Evolutionary conservation across 2,113 vertebrate genomes (phyloP).

Genomic region (Albula glossodonta): DNA sequence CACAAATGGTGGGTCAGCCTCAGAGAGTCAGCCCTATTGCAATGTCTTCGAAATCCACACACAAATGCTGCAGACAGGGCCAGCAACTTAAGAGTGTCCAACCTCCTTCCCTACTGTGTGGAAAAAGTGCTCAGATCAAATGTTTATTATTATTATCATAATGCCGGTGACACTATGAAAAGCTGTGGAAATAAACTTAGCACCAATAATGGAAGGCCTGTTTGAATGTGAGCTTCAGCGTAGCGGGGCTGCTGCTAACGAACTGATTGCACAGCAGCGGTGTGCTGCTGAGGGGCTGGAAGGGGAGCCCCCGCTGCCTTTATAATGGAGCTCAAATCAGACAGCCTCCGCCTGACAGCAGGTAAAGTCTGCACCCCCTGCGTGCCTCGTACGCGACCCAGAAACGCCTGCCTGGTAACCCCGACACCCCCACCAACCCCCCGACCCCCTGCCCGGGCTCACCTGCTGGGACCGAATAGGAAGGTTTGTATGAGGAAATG

Average conservation of each 20-base stretch:
- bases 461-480: constrained; percentile 40
- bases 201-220: background rate
- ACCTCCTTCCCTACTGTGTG: background rate
- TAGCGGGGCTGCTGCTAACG: background rate
- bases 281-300: background rate
- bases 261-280: background rate
- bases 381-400: constrained; percentile 24
- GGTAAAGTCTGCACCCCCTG: constrained; percentile 2
- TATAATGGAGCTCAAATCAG: constrained; percentile 12
- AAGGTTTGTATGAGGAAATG: background rate
- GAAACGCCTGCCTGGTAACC: constrained; percentile 22
- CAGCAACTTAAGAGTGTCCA: background rate
- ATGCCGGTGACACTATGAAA: background rate
- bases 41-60: too few relatives aligned
- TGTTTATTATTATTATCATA: background rate
- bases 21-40: too few relatives aligned
- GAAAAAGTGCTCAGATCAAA: background rate
- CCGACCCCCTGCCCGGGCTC: background rate
- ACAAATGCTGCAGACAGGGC: background rate
- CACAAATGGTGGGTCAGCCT: too few relatives aligned
- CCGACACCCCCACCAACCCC: background rate
- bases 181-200: background rate
- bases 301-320: background rate
- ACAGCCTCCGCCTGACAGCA: constrained; percentile 12
- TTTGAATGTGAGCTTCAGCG: background rate